Percentiles rank a stretch among this genome's conserved stretches.
These are phyloP conservation scores for Tapirus indicus DNA, from an alignment of 2,797 vertebrate species.

Conservation along the genomic window DNA sequence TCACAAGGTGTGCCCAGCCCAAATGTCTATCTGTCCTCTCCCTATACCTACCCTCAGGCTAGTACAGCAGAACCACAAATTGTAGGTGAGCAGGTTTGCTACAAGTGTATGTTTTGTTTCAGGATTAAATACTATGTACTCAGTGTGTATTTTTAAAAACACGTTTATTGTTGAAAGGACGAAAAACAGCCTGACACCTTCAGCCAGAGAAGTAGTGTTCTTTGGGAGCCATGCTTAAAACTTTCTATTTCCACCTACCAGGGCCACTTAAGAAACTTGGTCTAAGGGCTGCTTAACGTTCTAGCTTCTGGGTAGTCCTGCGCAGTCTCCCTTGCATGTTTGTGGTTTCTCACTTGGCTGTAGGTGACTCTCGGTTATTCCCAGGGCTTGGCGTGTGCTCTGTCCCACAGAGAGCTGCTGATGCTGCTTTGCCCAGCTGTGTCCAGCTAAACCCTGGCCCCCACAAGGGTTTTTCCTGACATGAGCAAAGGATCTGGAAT, in stretches of 20 bases:
- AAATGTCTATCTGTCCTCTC: background rate
- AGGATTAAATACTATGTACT: background rate
- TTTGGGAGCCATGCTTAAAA: background rate
- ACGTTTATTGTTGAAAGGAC: background rate
- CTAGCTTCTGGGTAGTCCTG: background rate
- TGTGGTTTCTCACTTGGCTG: conserved; percentile 57
- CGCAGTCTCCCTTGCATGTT: background rate
- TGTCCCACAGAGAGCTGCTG: background rate
- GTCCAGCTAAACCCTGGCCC: conserved; percentile 15
- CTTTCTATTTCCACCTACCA: background rate
- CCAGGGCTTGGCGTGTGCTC: background rate
- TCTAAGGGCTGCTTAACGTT: background rate
- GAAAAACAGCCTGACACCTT: background rate
- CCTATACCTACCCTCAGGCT: background rate
- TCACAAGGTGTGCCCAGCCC: background rate
- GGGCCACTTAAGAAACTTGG: background rate
- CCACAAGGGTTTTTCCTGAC: conserved; percentile 34
- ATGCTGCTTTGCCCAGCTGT: conserved; percentile 61
- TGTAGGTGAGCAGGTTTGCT: background rate
- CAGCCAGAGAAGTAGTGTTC: background rate
- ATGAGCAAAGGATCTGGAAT: conserved; percentile 25
- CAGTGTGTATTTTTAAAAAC: background rate
- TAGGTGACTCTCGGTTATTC: conserved; percentile 49
- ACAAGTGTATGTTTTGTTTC: background rate
- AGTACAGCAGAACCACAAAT: background rate